Base-by-base conservation (phyloP, 92 coral and sea anemone species). In the Anthopleura xanthogrammica region DNA sequence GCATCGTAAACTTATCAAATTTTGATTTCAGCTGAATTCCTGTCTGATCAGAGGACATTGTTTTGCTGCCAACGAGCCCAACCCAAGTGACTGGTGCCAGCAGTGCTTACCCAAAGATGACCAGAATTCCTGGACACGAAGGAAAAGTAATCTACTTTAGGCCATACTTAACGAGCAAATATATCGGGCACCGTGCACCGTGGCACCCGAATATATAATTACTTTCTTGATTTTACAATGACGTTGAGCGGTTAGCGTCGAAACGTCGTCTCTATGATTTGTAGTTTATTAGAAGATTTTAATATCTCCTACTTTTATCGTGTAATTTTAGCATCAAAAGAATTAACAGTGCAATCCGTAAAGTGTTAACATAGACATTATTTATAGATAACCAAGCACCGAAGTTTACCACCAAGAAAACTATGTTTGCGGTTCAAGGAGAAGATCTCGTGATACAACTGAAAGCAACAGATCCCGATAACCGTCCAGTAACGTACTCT, bases 401-500 rank as follows among this genome's bases (percentile, higher is more conserved):
- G 0, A 76, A 77, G 10, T 56, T 87, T 8, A 75, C 82, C 8
- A 62, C 87, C 9, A 80, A 80, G 20, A 20, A 14, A 40, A 11
- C 48, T 16, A 46, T 76, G 36, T 82, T 23, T 16, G 83, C 83
- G 0, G 57, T 82, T 16, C 39, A 17, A 43, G 82, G 79, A 7
- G 90, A 82, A 66, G 82, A 81, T 24, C 86, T 86, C 39, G 57
- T 39, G 41, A 52, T 86, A 1, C 90, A 81, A 5, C 7, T 91
- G 12, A 77, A 85, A 8, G 94, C 87, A n/a, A 86, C 74, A 73
- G 94, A 91, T 36, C 94, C 94, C 0, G 94, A 91, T 17, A 72
- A 75, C 11, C 78, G 86, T 48, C 94, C 87, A 16, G 72, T 88
- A 41, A 78, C 57, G 10, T 66, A 80, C 48, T 75, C 89, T 14